These are phyloP conservation scores for Zaprionus nigranus DNA, from an alignment of 1,140 invertebrate genomes.

Conservation along the genomic window DNA sequence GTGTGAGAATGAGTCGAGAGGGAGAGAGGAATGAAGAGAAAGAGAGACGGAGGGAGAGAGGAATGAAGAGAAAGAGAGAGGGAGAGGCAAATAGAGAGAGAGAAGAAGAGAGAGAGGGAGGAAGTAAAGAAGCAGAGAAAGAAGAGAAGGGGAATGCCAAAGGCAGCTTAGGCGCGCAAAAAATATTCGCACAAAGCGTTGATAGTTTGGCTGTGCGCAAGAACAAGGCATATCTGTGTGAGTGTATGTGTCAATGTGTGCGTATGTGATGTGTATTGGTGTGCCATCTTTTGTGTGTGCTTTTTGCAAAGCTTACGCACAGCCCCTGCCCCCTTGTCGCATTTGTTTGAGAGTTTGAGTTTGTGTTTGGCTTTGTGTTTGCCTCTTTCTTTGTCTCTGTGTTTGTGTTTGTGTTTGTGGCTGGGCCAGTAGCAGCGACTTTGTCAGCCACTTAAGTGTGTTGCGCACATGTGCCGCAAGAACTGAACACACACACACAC, in stretches of 20 bases:
- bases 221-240: slow-evolving; percentile 10
- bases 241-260: not conserved
- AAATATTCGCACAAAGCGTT: slow-evolving; percentile 31
- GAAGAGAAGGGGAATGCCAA: not conserved
- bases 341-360: slow-evolving; percentile 18
- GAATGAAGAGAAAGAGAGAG: slow-evolving; percentile 7
- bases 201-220: slow-evolving; percentile 27
- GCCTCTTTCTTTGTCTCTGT: not conserved
- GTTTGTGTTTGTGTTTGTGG: slow-evolving; percentile 40
- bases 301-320: slow-evolving; percentile 65
- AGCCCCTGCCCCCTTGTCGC: slow-evolving; percentile 13
- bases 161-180: slow-evolving; percentile 44
- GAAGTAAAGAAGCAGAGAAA: not conserved
- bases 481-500: slow-evolving; percentile 63
- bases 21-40: not conserved
- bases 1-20: slow-evolving; percentile 17
- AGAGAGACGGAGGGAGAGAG: not conserved
- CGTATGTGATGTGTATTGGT: slow-evolving; percentile 3
- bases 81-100: not conserved
- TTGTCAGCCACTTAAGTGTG: slow-evolving; percentile 60
- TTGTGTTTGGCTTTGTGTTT: slow-evolving; percentile 46
- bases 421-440: slow-evolving; percentile 49
- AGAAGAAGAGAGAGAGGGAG: slow-evolving; percentile 14
- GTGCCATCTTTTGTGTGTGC: slow-evolving; percentile 58
- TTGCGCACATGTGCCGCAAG: slow-evolving; percentile 75